Conservation (phyloP, 2,797 vertebrate species). For the Myotis daubentonii region DNA sequence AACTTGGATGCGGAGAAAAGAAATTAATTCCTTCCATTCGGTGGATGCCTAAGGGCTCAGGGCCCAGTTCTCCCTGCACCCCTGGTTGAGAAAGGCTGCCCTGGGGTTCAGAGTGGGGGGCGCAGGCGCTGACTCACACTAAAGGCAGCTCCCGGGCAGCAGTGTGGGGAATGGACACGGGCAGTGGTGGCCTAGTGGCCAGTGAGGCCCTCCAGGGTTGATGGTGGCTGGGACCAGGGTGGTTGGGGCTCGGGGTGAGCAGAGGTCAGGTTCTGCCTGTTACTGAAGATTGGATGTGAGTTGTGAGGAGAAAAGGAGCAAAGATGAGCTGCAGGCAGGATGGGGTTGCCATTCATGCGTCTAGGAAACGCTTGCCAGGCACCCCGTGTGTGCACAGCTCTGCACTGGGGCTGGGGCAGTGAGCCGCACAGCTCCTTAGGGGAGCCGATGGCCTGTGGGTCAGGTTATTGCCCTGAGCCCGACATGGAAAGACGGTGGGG, state of each 20-base stretch:
- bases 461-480: neutral
- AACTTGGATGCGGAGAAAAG: neutral
- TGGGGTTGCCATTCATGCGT: neutral
- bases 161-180: neutral
- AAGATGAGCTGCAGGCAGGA: neutral
- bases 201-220: neutral
- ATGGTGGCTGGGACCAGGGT: neutral
- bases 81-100: neutral
- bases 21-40: neutral
- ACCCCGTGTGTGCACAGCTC: accelerated
- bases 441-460: neutral
- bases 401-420: no score
- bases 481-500: neutral
- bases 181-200: neutral
- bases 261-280: neutral
- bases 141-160: neutral
- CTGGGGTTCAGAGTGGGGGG: neutral
- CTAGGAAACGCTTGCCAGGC: neutral
- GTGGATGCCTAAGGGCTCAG: neutral
- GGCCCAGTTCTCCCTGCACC: neutral
- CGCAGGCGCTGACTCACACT: neutral
- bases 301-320: neutral
- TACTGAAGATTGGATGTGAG: neutral
- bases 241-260: neutral
- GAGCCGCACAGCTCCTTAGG: neutral